These are phyloP conservation scores for Pyrgus malvae DNA, from an alignment of 2,888 invertebrate species.

Conservation along the genomic window DNA sequence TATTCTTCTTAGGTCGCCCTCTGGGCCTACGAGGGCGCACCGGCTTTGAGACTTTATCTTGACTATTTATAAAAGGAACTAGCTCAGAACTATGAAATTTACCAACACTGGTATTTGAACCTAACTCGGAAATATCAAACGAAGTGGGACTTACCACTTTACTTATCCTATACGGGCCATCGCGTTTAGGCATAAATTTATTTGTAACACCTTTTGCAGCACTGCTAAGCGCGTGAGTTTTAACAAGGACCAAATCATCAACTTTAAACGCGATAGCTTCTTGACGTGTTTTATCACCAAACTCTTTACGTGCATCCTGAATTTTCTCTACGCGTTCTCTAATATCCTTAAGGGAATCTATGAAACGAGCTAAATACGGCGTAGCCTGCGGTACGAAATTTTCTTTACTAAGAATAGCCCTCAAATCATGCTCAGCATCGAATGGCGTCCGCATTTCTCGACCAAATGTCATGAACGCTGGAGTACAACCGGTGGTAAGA, in stretches of 20 bases:
- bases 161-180: constrained; percentile 20
- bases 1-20: too few relatives aligned
- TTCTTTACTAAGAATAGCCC: constrained; percentile 19
- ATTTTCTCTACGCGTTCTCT: constrained; percentile 2
- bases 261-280: too few relatives aligned
- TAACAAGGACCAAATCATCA: constrained; percentile 2
- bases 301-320: neutral
- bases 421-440: constrained; percentile 15
- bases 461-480: neutral
- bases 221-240: constrained; percentile 14
- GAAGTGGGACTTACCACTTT: constrained; percentile 22
- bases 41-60: too few relatives aligned
- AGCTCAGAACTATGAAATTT: neutral
- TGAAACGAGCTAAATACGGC: constrained; percentile 21
- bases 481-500: neutral
- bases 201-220: constrained; percentile 22
- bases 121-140: neutral
- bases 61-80: too few relatives aligned
- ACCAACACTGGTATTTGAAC: neutral
- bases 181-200: constrained; percentile 26
- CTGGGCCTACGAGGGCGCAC: too few relatives aligned
- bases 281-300: too few relatives aligned
- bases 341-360: neutral
- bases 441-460: constrained; percentile 11
- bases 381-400: constrained; percentile 32